Evolutionary conservation across 2,888 invertebrate genomes (phyloP).

Genomic region (Lepidochrysops patricia): DNA sequence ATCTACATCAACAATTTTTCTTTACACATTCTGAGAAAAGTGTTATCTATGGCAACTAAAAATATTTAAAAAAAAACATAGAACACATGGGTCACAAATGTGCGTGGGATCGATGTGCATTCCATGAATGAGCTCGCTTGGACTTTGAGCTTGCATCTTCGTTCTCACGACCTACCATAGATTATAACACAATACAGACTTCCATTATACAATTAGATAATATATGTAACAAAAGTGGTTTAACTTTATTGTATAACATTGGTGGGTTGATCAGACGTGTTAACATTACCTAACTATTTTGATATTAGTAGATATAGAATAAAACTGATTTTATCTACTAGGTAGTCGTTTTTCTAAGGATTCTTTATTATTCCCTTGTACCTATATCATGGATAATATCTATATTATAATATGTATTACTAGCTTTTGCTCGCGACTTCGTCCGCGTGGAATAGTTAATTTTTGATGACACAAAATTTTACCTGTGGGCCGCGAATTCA

Average conservation of each 20-base stretch:
- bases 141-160: slow-evolving; percentile 44
- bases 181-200: slow-evolving; percentile 33
- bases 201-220: slow-evolving; percentile 6
- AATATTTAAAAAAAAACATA: slow-evolving; percentile 16
- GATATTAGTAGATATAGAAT: neutral
- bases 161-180: slow-evolving; percentile 57
- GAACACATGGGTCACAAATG: slow-evolving; percentile 56
- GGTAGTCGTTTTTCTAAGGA: too few relatives aligned
- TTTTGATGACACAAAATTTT: too few relatives aligned
- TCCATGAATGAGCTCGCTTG: slow-evolving; percentile 54
- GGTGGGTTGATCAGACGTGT: neutral
- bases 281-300: neutral
- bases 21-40: neutral
- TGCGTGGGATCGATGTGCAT: slow-evolving; percentile 49
- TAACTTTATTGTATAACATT: neutral
- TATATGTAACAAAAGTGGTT: neutral
- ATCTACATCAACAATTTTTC: slow-evolving; percentile 1
- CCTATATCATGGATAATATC: too few relatives aligned
- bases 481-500: too few relatives aligned
- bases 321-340: too few relatives aligned
- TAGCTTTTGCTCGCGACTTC: too few relatives aligned
- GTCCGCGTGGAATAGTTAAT: too few relatives aligned
- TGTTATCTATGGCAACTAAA: slow-evolving; percentile 10
- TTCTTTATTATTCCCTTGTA: too few relatives aligned
- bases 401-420: too few relatives aligned